Evolutionary conservation across 2,888 invertebrate species (phyloP).

Genomic region (Melieria picta): DNA sequence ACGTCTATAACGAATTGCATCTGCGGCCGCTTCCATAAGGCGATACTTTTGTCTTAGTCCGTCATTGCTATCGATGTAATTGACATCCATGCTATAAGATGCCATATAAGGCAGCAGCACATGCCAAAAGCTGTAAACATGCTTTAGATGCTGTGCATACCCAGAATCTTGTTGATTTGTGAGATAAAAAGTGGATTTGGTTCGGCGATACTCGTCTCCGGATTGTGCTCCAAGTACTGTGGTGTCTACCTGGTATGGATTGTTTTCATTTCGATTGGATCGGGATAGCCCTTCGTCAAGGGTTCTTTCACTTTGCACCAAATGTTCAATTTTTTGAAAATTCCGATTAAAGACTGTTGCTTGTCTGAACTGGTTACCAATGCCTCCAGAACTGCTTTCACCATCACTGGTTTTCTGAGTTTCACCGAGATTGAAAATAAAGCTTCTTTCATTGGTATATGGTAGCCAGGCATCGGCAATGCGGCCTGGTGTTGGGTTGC

Average conservation of each 20-base stretch:
- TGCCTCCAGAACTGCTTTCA: background rate
- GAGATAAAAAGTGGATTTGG: conserved; percentile 7
- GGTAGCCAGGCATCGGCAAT: conserved; percentile 71
- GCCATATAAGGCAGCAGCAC: conserved; percentile 56
- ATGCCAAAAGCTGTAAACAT: conserved; percentile 64
- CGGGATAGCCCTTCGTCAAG: conserved; percentile 46
- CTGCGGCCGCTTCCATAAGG: conserved; percentile 58
- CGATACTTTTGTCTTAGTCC: conserved; percentile 52
- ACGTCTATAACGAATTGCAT: conserved; percentile 63
- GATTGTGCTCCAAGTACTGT: background rate
- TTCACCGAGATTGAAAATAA: conserved; percentile 61
- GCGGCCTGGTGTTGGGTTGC: conserved; percentile 70
- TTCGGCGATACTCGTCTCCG: background rate
- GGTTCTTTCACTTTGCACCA: conserved; percentile 46
- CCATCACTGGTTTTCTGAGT: conserved; percentile 6
- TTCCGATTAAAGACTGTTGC: conserved; percentile 29
- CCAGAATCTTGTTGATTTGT: conserved; percentile 54
- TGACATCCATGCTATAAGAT: conserved; percentile 37
- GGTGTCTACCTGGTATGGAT: conserved; percentile 45
- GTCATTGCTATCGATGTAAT: conserved; percentile 42
- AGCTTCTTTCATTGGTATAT: conserved; percentile 66
- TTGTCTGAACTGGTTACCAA: background rate
- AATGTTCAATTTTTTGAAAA: conserved; percentile 54
- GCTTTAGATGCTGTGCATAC: conserved; percentile 60
- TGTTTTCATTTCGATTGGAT: conserved; percentile 54